phyloP scores from a whole-genome alignment of 2,888 invertebrate genomes.

The Mechanitis messenoides region DNA sequence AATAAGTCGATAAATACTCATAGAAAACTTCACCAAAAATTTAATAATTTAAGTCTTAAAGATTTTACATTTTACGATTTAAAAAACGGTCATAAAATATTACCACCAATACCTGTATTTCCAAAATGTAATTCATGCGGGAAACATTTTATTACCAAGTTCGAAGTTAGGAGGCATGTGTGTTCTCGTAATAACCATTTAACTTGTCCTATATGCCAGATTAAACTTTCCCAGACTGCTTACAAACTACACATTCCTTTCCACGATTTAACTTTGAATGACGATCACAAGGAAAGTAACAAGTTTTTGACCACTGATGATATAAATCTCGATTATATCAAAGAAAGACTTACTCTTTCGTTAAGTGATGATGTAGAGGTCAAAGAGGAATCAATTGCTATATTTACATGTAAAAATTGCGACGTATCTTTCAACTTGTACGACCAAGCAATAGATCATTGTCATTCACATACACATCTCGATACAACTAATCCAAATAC shows the following conservation, averaged over 20 bases:
- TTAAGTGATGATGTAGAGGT: no score
- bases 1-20: constrained; percentile 38
- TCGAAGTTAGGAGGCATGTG: constrained; percentile 38
- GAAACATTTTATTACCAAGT: constrained; percentile 45
- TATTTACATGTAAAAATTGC: constrained; percentile 51
- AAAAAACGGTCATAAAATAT: constrained; percentile 38
- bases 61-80: constrained; percentile 52
- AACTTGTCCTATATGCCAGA: constrained; percentile 47
- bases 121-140: constrained; percentile 49
- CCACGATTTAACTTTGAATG: constrained; percentile 43
- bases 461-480: constrained; percentile 47
- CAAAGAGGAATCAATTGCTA: constrained; percentile 13
- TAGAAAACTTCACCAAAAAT: constrained; percentile 39
- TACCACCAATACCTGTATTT: constrained; percentile 52
- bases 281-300: constrained; percentile 10
- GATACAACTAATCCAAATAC: constrained; percentile 24
- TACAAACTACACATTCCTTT: constrained; percentile 53
- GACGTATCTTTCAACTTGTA: constrained; percentile 43
- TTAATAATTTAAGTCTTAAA: constrained; percentile 41
- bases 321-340: no score
- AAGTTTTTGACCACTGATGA: not conserved
- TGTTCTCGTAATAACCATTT: constrained; percentile 42
- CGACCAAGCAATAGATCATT: constrained; percentile 55
- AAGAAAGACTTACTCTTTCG: no score
- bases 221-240: constrained; percentile 44